A percentile compares a stretch with the other conserved stretches of the same genome.
Conservation (phyloP, 2,888 invertebrate genomes). For the Rhamnusium bicolor region DNA sequence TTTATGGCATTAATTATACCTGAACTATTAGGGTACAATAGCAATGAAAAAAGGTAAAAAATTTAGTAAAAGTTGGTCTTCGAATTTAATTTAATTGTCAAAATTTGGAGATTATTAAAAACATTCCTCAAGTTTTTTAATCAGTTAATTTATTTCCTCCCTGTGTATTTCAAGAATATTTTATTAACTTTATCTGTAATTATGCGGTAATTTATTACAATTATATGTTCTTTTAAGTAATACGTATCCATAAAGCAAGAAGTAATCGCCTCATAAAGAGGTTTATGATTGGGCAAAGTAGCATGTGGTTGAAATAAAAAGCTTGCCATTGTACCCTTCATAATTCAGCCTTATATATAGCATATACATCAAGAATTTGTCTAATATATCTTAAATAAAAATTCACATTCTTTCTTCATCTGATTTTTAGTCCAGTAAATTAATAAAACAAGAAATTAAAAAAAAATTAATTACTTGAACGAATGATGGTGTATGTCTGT, state of each 20-base stretch:
- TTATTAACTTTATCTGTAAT: conserved; percentile 18
- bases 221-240: conserved; percentile 42
- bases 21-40: no score
- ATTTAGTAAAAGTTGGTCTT: no score
- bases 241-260: conserved; percentile 45
- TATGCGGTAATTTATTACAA: background rate
- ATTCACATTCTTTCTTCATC: background rate
- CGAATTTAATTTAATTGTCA: no score
- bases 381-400: conserved; percentile 14
- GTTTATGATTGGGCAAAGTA: conserved; percentile 56
- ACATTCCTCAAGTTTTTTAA: no score
- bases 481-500: no score
- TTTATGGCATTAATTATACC: no score
- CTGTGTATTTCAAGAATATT: background rate
- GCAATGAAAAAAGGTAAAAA: no score
- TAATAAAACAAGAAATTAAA: no score
- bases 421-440: background rate
- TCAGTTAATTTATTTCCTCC: background rate
- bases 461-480: no score
- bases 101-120: no score
- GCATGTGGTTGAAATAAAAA: conserved; percentile 52
- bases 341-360: conserved; percentile 43
- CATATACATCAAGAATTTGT: conserved; percentile 15
- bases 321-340: conserved; percentile 46
- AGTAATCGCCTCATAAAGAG: conserved; percentile 42